Percentiles rank a stretch among this genome's conserved stretches.
These are phyloP conservation scores for Matsumurasca onukii DNA, from an alignment of 1,140 invertebrate genomes.

Conservation along the genomic window DNA sequence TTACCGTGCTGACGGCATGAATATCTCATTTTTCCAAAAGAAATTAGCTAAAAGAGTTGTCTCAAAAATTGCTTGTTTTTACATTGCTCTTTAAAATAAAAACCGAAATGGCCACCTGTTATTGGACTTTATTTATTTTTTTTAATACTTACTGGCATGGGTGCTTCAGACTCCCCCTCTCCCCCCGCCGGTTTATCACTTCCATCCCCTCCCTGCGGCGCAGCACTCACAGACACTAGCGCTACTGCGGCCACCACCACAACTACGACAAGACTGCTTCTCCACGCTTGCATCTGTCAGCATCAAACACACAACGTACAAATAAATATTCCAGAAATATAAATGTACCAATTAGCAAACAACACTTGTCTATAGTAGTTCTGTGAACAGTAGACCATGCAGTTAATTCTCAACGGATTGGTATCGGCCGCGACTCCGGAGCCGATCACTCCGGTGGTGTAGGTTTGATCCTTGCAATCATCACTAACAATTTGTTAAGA, in stretches of 20 bases:
- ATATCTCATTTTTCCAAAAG: neutral
- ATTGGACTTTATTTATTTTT: neutral
- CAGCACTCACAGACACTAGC: neutral
- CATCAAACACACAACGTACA: no score
- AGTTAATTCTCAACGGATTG: no score
- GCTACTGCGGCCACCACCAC: conserved; percentile 16
- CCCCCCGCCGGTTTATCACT: neutral
- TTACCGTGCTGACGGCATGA: neutral
- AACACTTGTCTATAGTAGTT: no score
- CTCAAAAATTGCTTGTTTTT: neutral
- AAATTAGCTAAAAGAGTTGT: neutral
- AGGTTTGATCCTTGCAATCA: no score
- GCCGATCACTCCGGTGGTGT: no score
- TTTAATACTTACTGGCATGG: conserved; percentile 7
- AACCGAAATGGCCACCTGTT: neutral
- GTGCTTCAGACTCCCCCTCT: neutral
- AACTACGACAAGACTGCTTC: neutral
- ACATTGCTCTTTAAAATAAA: neutral
- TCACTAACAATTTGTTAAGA: no score
- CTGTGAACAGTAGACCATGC: no score
- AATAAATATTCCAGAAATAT: no score
- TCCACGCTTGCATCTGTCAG: conserved; percentile 4
- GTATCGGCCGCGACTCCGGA: no score
- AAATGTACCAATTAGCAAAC: no score
- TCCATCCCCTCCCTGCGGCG: neutral